Evolutionary conservation across 37 sponge, comb jelly and placozoan species (phyloP), one percentile per base, ranked within the genome.

Genomic region (Petrosia ficiformis): DNA sequence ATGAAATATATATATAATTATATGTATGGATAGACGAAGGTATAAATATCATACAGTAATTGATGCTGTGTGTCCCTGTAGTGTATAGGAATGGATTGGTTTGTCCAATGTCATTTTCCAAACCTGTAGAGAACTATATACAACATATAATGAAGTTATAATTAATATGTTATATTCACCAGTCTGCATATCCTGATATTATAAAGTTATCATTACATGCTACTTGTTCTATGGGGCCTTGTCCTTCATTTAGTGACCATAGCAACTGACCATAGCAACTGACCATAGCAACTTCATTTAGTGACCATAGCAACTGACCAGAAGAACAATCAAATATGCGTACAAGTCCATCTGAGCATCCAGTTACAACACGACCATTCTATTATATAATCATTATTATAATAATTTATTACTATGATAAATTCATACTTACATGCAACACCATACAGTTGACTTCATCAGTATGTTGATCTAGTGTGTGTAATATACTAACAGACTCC

Each of bases 341-440:
- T 36, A 95, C 79, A 38, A 84, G 24, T 4, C 89, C 85, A 70
- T 95, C 96, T 36, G 81, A 59, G 73, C 84, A 91, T 8, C 82
- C 96, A 33, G 86, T 84, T 31, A 88, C 77, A 35, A 91, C 67
- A 34, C 81, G 16, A 19, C 72, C 79, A 68, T 81, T 73, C 92
- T 90, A 54, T 10, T 57, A 4, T 29, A 21, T 1, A 34, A 26
- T 25, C 72, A 4, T 26, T 30, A 21, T 19, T 42, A 42, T 28
- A 3, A 44, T 44, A 61, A 28, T 16, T 33, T 28, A 4, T 61
- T 33, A 21, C 14, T 74, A 4, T 31, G 14, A 6, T 44, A 77
- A n/a, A n/a, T n/a, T 70, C 11, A 25, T 29, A 29, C 10, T 64
- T 65, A 87, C 96, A 77, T 81, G 84, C 10, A 91, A n/a, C 1